These are phyloP conservation scores for Drosophila tripunctata DNA, from an alignment of 2,888 invertebrate genomes.

Conservation along the genomic window DNA sequence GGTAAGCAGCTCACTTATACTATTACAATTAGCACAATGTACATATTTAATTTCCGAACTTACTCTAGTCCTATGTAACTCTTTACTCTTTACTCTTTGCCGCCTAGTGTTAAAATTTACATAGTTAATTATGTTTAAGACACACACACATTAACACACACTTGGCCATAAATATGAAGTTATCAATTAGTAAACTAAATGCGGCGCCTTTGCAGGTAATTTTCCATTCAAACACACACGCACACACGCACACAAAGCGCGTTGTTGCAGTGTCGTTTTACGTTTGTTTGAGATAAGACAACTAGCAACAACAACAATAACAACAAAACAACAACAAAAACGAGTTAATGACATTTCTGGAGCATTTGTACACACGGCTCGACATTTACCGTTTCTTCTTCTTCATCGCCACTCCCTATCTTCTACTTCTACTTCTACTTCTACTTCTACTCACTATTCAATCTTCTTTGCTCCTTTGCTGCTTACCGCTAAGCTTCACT, in stretches of 20 bases:
- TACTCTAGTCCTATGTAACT: too few relatives aligned
- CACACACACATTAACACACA: not conserved
- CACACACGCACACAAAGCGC: constrained; percentile 7
- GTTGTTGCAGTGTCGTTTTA: constrained; percentile 59
- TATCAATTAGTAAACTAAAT: constrained; percentile 60
- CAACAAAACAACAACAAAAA: constrained; percentile 31
- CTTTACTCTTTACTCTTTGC: constrained; percentile 33
- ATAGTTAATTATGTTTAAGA: constrained; percentile 60
- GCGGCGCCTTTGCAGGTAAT: constrained; percentile 67
- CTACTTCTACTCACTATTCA: not conserved
- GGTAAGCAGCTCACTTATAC: constrained; percentile 54
- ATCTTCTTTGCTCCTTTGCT: too few relatives aligned
- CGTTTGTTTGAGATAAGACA: constrained; percentile 62
- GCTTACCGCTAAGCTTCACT: not conserved
- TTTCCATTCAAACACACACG: constrained; percentile 40
- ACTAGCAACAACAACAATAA: constrained; percentile 6
- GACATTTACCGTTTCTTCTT: constrained; percentile 21
- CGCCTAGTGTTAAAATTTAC: constrained; percentile 59
- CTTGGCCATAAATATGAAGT: constrained; percentile 45
- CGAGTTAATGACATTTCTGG: constrained; percentile 70
- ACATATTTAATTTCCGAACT: not conserved
- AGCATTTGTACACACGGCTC: constrained; percentile 56
- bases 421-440: not conserved
- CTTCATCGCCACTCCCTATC: not conserved
- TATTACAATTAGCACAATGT: too few relatives aligned